Evolutionary conservation across 2,113 vertebrate genomes (phyloP).

Genomic region (Cottus gobio): DNA sequence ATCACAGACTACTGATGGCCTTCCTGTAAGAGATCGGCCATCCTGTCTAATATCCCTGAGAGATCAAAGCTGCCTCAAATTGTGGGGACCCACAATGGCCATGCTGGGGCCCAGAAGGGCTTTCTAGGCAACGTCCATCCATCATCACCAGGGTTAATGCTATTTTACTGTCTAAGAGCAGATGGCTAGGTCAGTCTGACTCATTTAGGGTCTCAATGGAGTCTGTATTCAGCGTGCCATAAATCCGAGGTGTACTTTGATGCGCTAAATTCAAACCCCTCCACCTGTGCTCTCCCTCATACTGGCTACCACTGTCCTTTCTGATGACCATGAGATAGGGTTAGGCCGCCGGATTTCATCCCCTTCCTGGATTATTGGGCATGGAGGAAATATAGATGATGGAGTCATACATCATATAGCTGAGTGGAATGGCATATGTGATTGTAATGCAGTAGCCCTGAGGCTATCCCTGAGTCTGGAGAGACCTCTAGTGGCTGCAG

Average conservation of each 20-base stretch:
- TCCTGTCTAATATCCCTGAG: conserved; percentile 39
- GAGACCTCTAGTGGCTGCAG: conserved; percentile 78
- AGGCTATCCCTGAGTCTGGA: conserved; percentile 38
- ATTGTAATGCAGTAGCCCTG: conserved; percentile 18
- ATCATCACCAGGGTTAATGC: conserved; percentile 76
- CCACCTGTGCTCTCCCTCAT: conserved; percentile 53
- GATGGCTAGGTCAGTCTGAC: conserved; percentile 72
- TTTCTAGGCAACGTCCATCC: conserved; percentile 66
- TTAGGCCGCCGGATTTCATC: conserved; percentile 41
- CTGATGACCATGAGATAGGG: conserved; percentile 40
- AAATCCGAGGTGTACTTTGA: conserved; percentile 65
- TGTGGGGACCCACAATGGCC: conserved; percentile 52
- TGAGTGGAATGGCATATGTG: conserved; percentile 18
- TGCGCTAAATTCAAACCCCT: conserved; percentile 53
- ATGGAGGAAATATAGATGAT: conserved; percentile 26
- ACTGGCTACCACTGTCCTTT: conserved; percentile 25
- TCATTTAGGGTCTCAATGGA: conserved; percentile 67
- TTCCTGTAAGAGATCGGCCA: conserved; percentile 1
- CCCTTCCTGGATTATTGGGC: conserved; percentile 31
- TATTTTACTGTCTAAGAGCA: conserved; percentile 71
- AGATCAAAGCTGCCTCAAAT: conserved; percentile 54
- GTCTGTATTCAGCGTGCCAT: conserved; percentile 55
- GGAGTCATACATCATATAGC: conserved; percentile 40
- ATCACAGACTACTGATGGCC: conserved; percentile 36
- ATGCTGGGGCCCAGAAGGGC: conserved; percentile 41